phyloP scores from a whole-genome alignment of 2,797 vertebrate species.

The Passerculus sandwichensis region DNA sequence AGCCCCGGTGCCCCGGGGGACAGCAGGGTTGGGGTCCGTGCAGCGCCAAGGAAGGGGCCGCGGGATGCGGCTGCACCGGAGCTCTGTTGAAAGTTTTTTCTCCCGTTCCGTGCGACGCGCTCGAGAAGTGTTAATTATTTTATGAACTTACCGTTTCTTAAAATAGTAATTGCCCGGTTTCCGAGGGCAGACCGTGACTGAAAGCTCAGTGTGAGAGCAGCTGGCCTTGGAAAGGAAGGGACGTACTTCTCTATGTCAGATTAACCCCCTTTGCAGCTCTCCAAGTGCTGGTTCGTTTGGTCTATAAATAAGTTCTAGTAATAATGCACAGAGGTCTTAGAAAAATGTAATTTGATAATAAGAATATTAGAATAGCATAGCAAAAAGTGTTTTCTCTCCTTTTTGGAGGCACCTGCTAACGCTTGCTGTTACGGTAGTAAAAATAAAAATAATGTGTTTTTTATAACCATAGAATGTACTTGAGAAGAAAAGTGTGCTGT shows the following conservation, averaged over 20 bases:
- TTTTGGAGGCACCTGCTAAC: background rate
- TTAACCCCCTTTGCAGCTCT: background rate
- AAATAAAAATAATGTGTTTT: background rate
- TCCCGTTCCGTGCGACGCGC: background rate
- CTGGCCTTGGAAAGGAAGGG: background rate
- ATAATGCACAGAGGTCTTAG: background rate
- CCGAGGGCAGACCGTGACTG: background rate
- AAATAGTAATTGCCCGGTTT: background rate
- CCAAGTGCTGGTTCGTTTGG: background rate
- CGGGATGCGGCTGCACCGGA: rapidly evolving
- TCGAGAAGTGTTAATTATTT: background rate
- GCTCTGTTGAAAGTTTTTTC: background rate
- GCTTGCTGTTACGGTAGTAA: background rate
- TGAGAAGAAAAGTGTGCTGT: background rate
- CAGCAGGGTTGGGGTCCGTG: background rate
- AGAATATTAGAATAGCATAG: background rate
- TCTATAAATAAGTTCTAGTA: no score
- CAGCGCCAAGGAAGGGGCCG: background rate
- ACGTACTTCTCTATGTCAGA: rapidly evolving
- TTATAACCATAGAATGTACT: background rate
- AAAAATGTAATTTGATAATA: background rate
- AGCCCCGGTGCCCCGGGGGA: background rate
- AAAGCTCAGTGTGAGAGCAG: background rate
- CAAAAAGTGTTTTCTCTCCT: background rate
- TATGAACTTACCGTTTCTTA: background rate